Evolutionary conservation across 2,113 vertebrate genomes (phyloP).

Genomic region (Noturus placidus): DNA sequence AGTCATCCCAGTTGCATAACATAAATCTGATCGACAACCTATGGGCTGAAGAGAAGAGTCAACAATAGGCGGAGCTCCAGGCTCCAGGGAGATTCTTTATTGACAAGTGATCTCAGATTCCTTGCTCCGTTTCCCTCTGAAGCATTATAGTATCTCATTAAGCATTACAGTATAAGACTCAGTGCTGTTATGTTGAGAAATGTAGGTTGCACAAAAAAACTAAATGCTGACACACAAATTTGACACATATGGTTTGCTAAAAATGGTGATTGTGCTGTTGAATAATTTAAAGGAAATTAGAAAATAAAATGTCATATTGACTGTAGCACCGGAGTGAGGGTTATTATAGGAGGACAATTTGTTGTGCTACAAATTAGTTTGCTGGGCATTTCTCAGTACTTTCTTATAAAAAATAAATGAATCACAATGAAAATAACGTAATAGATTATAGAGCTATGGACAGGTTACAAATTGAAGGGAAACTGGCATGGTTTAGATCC

Average conservation of each 20-base stretch:
- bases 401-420: background rate
- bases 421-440: background rate
- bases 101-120: background rate
- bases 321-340: background rate
- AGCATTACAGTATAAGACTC: background rate
- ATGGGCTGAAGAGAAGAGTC: background rate
- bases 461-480: background rate
- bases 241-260: background rate
- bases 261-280: background rate
- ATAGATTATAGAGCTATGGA: background rate
- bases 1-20: background rate
- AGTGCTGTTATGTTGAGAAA: background rate
- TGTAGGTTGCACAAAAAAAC: background rate
- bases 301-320: background rate
- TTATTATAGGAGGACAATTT: background rate
- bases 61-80: background rate
- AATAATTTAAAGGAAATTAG: background rate
- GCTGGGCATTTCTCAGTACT: background rate
- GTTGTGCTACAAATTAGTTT: background rate
- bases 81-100: background rate
- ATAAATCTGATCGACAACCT: background rate
- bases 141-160: background rate
- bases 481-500: background rate
- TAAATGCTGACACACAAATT: background rate
- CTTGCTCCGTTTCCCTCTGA: background rate